Evolutionary conservation across 1,140 invertebrate species (phyloP).

Genomic region (Sminthurides bifidus): DNA sequence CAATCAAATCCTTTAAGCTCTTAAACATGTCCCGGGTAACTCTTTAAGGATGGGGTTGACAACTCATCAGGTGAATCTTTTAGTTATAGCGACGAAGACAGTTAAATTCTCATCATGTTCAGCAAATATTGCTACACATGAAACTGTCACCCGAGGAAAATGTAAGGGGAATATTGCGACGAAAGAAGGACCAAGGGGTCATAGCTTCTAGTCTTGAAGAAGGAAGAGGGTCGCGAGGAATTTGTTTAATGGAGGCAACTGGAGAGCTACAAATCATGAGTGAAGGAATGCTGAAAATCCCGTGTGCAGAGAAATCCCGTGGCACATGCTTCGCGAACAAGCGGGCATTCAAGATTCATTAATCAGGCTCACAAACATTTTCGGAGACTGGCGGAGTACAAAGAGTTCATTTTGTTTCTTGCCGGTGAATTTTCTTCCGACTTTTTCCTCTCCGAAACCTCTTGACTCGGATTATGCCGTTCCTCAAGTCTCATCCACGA

Average conservation of each 20-base stretch:
- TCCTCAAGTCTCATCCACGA: not conserved
- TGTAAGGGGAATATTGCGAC: too few species aligned
- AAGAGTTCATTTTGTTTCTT: conserved; percentile 24
- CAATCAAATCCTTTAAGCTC: too few species aligned
- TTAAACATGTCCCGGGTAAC: too few species aligned
- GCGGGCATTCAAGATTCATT: conserved; percentile 18
- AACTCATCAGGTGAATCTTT: too few species aligned
- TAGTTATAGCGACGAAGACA: too few species aligned
- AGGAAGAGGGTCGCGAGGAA: not conserved
- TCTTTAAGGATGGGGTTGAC: too few species aligned
- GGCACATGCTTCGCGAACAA: conserved; percentile 8
- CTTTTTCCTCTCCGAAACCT: not conserved
- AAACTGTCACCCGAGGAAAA: too few species aligned
- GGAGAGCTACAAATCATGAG: conserved; percentile 10
- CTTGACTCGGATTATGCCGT: not conserved
- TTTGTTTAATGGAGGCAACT: conserved; percentile 6
- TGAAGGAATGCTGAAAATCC: conserved; percentile 11
- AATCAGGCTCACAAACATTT: conserved; percentile 16
- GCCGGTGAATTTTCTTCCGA: conserved; percentile 6
- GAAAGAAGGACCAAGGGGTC: too few species aligned
- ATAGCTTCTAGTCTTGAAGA: too few species aligned
- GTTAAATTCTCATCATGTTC: too few species aligned
- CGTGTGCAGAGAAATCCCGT: not conserved
- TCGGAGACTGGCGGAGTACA: conserved; percentile 13
- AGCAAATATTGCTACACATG: too few species aligned